Evolutionary conservation across 2,797 vertebrate species (phyloP).

Genomic region (Lemur catta): DNA sequence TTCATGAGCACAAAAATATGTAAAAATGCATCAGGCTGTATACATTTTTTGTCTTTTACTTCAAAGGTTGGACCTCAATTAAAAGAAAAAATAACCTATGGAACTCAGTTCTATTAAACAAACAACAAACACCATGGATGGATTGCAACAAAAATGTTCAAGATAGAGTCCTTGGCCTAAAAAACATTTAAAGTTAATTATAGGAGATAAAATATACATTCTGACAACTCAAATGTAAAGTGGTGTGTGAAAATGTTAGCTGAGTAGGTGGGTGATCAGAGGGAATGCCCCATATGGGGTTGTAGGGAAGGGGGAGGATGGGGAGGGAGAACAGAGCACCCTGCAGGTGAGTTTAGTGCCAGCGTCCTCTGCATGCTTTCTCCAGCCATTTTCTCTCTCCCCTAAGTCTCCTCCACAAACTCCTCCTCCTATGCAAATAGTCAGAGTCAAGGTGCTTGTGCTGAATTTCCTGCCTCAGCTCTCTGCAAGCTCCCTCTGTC

Average conservation of each 20-base stretch:
- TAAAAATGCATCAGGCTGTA: background rate
- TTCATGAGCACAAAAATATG: background rate
- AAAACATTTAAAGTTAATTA: background rate
- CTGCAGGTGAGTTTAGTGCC: background rate
- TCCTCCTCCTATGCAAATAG: background rate
- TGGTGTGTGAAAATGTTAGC: background rate
- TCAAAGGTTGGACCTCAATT: background rate
- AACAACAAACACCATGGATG: background rate
- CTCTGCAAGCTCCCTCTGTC: background rate
- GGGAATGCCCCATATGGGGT: fast-evolving
- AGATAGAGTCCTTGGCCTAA: background rate
- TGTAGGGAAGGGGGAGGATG: background rate
- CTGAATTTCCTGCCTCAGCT: background rate
- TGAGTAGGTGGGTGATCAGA: background rate
- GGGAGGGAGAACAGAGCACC: fast-evolving
- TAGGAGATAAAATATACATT: background rate
- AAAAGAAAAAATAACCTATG: background rate
- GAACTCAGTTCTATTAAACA: background rate
- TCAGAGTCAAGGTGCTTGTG: background rate
- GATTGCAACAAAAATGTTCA: background rate
- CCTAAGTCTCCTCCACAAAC: background rate
- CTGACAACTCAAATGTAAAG: background rate
- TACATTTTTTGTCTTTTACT: background rate
- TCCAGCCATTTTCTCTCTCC: background rate
- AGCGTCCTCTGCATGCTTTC: fast-evolving